These are phyloP conservation scores for Gnathonemus longibarbis DNA, from an alignment of 2,113 vertebrate genomes.

Conservation along the genomic window DNA sequence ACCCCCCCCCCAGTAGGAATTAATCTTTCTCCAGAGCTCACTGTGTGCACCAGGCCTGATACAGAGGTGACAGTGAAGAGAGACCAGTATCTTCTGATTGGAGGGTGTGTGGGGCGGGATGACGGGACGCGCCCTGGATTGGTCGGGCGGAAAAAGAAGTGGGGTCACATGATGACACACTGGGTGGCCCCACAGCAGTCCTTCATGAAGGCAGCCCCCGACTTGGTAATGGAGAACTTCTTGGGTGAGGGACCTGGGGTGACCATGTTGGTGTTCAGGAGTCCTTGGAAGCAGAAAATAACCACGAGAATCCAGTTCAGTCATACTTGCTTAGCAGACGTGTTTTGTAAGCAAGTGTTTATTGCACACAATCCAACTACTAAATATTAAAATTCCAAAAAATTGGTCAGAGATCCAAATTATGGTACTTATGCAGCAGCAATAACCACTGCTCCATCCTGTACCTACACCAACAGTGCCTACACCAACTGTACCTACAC, in stretches of 20 bases:
- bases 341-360: background rate
- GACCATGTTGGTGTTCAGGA: slow-evolving; percentile 70
- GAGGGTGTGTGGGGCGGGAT: background rate
- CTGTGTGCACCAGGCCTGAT: background rate
- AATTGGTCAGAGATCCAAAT: background rate
- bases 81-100: background rate
- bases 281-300: slow-evolving; percentile 51
- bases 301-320: background rate
- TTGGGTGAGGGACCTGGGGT: slow-evolving; percentile 69
- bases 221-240: slow-evolving; percentile 87
- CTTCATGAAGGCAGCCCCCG: slow-evolving; percentile 82
- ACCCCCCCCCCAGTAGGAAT: background rate
- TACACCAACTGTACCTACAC: background rate
- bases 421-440: background rate
- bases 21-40: background rate
- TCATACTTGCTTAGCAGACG: background rate
- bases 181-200: slow-evolving; percentile 94
- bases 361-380: background rate
- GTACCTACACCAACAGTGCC: background rate
- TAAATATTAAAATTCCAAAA: background rate
- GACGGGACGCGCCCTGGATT: background rate
- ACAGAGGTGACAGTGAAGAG: background rate
- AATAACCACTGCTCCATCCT: background rate
- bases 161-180: slow-evolving; percentile 83
- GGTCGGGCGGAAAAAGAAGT: background rate